These are phyloP conservation scores for Rhopalosiphum nymphaeae DNA, from an alignment of 2,888 invertebrate species.

Conservation along the genomic window DNA sequence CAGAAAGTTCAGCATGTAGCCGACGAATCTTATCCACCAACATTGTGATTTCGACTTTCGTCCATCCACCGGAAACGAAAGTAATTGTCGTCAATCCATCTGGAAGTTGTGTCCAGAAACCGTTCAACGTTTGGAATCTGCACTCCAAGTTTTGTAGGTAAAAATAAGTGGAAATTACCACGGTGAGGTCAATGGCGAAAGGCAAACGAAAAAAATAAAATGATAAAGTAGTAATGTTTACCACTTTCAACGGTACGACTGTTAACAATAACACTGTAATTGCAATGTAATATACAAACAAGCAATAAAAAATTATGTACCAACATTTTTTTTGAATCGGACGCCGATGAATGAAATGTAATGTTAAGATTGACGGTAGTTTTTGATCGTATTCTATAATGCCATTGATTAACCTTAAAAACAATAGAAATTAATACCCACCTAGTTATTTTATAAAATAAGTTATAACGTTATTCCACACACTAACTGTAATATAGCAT, in stretches of 20 bases:
- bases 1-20: neutral
- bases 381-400: no score
- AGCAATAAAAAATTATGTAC: no score
- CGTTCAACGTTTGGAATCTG: conserved; percentile 8
- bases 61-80: neutral
- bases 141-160: neutral
- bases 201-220: neutral
- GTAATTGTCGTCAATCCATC: neutral
- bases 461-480: neutral
- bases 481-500: neutral
- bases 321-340: no score
- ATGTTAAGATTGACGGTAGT: no score
- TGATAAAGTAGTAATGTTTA: neutral
- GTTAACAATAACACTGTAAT: no score
- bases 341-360: no score
- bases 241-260: neutral
- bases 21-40: neutral
- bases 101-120: neutral
- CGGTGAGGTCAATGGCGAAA: neutral
- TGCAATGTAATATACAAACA: no score
- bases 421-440: no score
- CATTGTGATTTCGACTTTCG: neutral
- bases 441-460: no score
- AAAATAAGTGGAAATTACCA: neutral
- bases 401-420: no score